Conservation (phyloP, 2,113 vertebrate species). For the Takifugu flavidus region DNA sequence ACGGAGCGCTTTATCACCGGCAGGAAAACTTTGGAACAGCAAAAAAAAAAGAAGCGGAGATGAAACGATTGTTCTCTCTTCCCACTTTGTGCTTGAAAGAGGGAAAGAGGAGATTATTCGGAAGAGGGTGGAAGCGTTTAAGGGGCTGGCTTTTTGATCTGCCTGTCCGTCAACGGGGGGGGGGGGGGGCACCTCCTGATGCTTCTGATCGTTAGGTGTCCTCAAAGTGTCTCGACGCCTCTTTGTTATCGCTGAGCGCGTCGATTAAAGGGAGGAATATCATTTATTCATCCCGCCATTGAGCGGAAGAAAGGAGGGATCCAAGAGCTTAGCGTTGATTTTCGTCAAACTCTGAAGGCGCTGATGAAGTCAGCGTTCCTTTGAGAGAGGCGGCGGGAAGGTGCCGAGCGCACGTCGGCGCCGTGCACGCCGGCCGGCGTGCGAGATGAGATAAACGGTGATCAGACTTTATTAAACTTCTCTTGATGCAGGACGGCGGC, state of each 20-base stretch:
- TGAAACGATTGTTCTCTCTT: constrained; percentile 59
- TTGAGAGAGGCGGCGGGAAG: constrained; percentile 44
- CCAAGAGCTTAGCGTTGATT: constrained; percentile 63
- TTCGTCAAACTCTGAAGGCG: constrained; percentile 62
- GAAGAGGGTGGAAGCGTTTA: constrained; percentile 65
- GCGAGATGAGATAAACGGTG: constrained; percentile 58
- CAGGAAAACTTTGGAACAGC: constrained; percentile 65
- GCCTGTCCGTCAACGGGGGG: constrained; percentile 62
- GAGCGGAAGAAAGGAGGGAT: constrained; percentile 53
- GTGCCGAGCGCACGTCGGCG: constrained; percentile 47
- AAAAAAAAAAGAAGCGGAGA: constrained; percentile 55
- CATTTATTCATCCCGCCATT: constrained; percentile 75
- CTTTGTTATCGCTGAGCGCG: constrained; percentile 68
- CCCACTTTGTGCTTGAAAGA: constrained; percentile 67
- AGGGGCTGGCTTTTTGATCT: constrained; percentile 67
- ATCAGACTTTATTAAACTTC: constrained; percentile 65
- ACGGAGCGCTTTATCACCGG: constrained; percentile 66
- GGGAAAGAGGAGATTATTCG: constrained; percentile 53
- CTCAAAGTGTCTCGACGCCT: constrained; percentile 76
- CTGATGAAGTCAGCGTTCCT: constrained; percentile 70
- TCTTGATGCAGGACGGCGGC: constrained; percentile 36
- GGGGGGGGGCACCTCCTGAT: constrained; percentile 58
- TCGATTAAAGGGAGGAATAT: constrained; percentile 70
- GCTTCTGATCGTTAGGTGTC: constrained; percentile 71
- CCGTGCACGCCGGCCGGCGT: constrained; percentile 44